Base-by-base conservation (phyloP, 2,113 vertebrate species). In the Caranx ignobilis region DNA sequence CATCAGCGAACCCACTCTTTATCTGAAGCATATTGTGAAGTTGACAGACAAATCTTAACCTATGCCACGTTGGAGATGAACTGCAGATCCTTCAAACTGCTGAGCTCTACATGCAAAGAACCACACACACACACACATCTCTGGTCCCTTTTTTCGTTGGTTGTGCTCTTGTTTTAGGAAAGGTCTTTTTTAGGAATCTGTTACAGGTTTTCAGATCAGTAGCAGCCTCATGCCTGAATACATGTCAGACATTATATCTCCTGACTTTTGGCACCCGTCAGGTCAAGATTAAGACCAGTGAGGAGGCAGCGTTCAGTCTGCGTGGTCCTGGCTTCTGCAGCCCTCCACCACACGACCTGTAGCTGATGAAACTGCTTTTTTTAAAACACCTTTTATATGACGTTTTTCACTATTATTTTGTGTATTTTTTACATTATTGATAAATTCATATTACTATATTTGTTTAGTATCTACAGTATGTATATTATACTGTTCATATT, bases 1-100 rank as follows among this genome's bases (percentile, higher is more conserved):
- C 10, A 57, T 67, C 15, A n/a, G 19, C 54, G 18, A 72, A 61
- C 13, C 21, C 31, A n/a, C 21, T 45, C 43, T 81, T 60, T 41
- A 13, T 74, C 26, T 21, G 21, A 69, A 52, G 32, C 3, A 50
- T 19, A 9, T 19, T 50, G 48, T 50, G 18, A 50, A 50, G 41
- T 47, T 52, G 55, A 32, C 37, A 39, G 41, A 39, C 41, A 18
- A 41, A 64, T 9, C 5, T 13, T 21, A 37, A 43, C n/a, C 45
- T 1, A 1, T 43, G 34, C 32, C 18, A 21, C 11, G 62, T 77
- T 77, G 13, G 15, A 18, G n/a, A 63, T 15, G 62, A 45, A 11
- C 35, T 43, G 35, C 56, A 54, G 56, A 35, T 34, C 26, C 10
- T 11, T 34, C 31, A 43, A 21, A 31, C 55, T 35, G 77, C 55